Base-by-base conservation (phyloP, 2,113 vertebrate species). In the Suncus etruscus region DNA sequence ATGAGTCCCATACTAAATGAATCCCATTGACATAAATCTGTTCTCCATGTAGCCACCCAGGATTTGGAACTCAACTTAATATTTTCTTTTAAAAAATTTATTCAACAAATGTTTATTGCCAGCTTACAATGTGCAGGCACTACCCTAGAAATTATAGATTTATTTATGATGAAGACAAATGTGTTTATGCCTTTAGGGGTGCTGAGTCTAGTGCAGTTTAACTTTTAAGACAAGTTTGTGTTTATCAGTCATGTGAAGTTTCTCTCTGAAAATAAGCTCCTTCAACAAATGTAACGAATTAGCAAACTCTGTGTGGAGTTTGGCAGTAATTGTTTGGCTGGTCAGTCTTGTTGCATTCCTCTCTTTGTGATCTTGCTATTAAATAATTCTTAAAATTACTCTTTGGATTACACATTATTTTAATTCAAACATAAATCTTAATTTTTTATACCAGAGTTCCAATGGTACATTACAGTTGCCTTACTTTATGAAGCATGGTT, bases 221-320 rank as follows among this genome's bases (percentile, higher is more conserved):
- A 51, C 63, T 86, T 93, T 70, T 11, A 72, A 48, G 65, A 24
- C 18, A 27, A 39, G 31, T 78, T 78, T 80, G 11, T 6, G 81
- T 16, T 61, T 39, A 48, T 22, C 39, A 27, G 61, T 32, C 15
- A 86, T 25, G 16, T 4, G 31, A 73, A 54, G 11, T 39, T 48
- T 66, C 77, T 76, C 85, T 65, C 51, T 79, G 16, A 65, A 85
- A 74, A 84, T n/a, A 25, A 87, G 31, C 2, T 73, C 39, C 77
- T 32, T 27, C 45, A 48, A 73, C 15, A 70, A 79, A 54, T 58
- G 27, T 29, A 65, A 54, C 69, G 51, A 74, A 79, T 72, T 82
- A 73, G 73, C 51, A 50, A 63, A n/a, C 18, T 87, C 12, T 87
- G 32, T 29, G 3, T 11, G 24, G 9, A 91, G 1, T 5, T 50